These are phyloP conservation scores for Griposia aprilina DNA, from an alignment of 2,888 invertebrate species.

Conservation along the genomic window DNA sequence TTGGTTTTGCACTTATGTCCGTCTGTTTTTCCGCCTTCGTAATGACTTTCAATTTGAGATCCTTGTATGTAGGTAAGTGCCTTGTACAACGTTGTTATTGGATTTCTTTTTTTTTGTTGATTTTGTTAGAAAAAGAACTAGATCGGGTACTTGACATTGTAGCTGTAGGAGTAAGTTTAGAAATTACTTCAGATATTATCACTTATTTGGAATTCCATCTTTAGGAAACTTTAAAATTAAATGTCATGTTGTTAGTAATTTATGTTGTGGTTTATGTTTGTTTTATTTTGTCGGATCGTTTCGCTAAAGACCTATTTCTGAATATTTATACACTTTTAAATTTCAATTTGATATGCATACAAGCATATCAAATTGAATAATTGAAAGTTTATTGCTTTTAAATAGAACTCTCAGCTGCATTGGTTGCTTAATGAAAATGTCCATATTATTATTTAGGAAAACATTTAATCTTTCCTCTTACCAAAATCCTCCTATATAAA, in stretches of 20 bases:
- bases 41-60: constrained; percentile 59
- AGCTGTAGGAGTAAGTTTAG: not conserved
- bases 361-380: not conserved
- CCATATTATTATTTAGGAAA: not conserved
- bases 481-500: constrained; percentile 5
- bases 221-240: not conserved
- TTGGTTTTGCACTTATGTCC: constrained; percentile 63
- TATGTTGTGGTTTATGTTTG: not conserved
- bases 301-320: not conserved
- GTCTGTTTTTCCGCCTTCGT: constrained; percentile 58
- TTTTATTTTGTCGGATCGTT: not conserved
- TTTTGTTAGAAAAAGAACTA: constrained; percentile 13
- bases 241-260: too few relatives aligned
- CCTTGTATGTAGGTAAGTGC: constrained; percentile 50
- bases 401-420: not conserved
- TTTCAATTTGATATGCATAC: too few relatives aligned
- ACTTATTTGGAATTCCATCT: not conserved
- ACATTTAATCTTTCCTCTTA: constrained; percentile 3
- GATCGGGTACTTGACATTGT: constrained; percentile 25
- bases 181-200: constrained; percentile 19
- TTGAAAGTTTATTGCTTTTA: not conserved
- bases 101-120: constrained; percentile 33
- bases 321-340: too few relatives aligned
- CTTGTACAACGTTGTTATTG: constrained; percentile 39
- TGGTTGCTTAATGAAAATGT: not conserved